Evolutionary conservation across 2,113 vertebrate genomes (phyloP), one percentile per base, ranked within the genome.

Genomic region (Notiomystis cincta): DNA sequence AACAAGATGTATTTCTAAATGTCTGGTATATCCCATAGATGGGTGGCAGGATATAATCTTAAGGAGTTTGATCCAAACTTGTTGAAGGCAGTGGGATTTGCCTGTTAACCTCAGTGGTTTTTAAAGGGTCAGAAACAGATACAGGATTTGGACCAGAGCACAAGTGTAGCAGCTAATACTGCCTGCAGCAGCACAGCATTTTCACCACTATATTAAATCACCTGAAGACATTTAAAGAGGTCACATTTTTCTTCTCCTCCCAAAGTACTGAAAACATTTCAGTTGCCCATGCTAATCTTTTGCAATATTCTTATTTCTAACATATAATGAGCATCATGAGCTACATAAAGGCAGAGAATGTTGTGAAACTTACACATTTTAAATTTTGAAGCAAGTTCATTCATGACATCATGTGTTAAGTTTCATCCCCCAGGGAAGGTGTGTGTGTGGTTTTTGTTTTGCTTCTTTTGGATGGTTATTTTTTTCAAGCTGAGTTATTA

Each of bases 401-500:
- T 70, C 57, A 19, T 81, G 67, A 76, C 62, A 3, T 79, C 93
- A 31, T 17, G 47, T 82, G 35, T 91, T 76, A 85, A 73, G 24
- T 95, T 91, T 85, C 51, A 60, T 62, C 50, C 65, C 35, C 38
- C 7, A 15, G 65, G 47, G 62, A 75, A 87, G 53, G 35, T 69
- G 54, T 44, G 16, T 65, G 67, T 35, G 75, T 15, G 56, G 4
- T 44, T 50, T 82, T 89, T 70, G 33, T 42, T 81, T 90, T 53
- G 17, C 1, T 31, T 79, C 50, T 67, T 57, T 78, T 51, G 5
- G 15, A 33, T 79, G 21, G 9, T 71, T 86, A 18, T 77, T 87
- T 93, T 92, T 94, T 76, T 69, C 77, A 89, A 88, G 45, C 75
- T 88, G 71, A 86, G 45, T 72, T 90, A 86, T 93, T 93, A 91